Percentiles rank a stretch among this genome's conserved stretches.
Evolutionary conservation across 2,888 invertebrate species (phyloP).

Genomic region (Liposcelis brunnea): DNA sequence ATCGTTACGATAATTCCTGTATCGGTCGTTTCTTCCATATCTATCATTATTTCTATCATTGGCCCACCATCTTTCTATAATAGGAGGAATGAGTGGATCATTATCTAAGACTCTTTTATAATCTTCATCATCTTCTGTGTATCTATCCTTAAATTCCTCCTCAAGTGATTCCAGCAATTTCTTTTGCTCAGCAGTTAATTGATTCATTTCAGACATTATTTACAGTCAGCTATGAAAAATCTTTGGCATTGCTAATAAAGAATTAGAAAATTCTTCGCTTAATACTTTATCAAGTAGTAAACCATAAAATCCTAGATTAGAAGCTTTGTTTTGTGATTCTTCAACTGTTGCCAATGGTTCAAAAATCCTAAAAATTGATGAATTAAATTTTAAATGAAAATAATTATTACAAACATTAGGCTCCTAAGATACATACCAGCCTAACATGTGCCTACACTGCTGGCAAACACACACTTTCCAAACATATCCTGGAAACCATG

Average conservation of each 20-base stretch:
- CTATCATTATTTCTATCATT: neutral
- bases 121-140: neutral
- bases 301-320: too few relatives aligned
- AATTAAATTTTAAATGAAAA: too few relatives aligned
- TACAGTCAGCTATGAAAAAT: too few relatives aligned
- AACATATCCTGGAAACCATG: neutral
- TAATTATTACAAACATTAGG: too few relatives aligned
- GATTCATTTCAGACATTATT: too few relatives aligned
- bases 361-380: neutral
- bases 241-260: too few relatives aligned
- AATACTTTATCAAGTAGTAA: too few relatives aligned
- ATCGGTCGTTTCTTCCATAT: neutral
- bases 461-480: slow-evolving; percentile 2
- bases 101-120: neutral
- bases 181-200: neutral
- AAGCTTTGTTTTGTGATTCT: too few relatives aligned
- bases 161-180: neutral
- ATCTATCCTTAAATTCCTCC: neutral
- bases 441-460: neutral
- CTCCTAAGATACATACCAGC: neutral
- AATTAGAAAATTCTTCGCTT: too few relatives aligned
- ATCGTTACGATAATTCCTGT: neutral
- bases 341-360: neutral
- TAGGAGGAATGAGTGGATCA: neutral
- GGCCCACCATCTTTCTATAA: neutral